These are phyloP conservation scores for Chrysomela aeneicollis DNA, from an alignment of 2,888 invertebrate species.

Conservation along the genomic window DNA sequence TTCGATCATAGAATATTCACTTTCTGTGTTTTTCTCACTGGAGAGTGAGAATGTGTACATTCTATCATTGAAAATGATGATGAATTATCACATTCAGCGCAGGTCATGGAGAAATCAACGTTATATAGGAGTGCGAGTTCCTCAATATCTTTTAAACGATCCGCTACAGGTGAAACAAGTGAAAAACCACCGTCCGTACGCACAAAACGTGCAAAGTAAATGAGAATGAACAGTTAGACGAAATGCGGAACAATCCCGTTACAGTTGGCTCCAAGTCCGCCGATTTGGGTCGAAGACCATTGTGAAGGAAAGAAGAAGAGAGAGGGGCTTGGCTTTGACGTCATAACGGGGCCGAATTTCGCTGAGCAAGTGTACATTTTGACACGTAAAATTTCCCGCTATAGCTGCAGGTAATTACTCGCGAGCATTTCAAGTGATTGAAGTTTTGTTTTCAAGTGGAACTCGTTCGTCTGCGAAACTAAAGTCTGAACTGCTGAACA, in stretches of 20 bases:
- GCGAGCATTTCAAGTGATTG: background rate
- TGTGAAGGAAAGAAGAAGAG: background rate
- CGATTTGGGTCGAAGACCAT: slow-evolving; percentile 31
- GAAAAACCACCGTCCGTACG: slow-evolving; percentile 10
- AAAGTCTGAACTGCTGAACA: too few species aligned
- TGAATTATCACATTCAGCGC: too few species aligned
- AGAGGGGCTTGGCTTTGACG: background rate
- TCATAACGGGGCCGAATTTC: background rate
- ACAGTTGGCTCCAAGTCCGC: slow-evolving; percentile 23
- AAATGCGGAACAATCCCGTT: slow-evolving; percentile 35
- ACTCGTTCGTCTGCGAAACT: background rate
- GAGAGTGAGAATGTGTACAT: too few species aligned
- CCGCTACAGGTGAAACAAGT: slow-evolving; percentile 3
- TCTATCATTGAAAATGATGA: too few species aligned
- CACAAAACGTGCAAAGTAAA: slow-evolving; percentile 34
- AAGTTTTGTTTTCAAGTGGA: background rate
- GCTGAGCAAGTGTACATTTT: background rate
- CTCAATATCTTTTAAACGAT: background rate
- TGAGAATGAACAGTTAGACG: slow-evolving; percentile 36
- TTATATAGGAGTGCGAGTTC: background rate
- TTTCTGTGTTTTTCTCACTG: too few species aligned
- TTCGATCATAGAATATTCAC: too few species aligned
- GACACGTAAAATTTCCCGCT: background rate
- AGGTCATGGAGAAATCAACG: too few species aligned
- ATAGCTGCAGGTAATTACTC: background rate